These are phyloP conservation scores for Felis catus DNA, from an alignment of 2,113 vertebrate genomes.

Conservation along the genomic window F.catus_Fca126_mat1.0 CM031419.1:106609501-106610000, in stretches of 20 bases:
- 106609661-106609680: not conserved
- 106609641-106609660: conserved; percentile 3
- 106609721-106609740: not conserved
- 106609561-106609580: not conserved
- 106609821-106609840: not conserved
- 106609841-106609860: conserved; percentile 59
- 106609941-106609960: conserved; percentile 43
- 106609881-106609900: conserved; percentile 71
- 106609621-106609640: not conserved
- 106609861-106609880: conserved; percentile 69
- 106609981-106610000: conserved; percentile 25
- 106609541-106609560: conserved; percentile 48
- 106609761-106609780: conserved; percentile 11
- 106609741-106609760: not conserved
- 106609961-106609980: conserved; percentile 17
- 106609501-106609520: not conserved
- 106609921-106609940: conserved; percentile 48
- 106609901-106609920: conserved; percentile 66
- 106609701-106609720: not conserved
- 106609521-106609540: conserved; percentile 19
- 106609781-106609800: not conserved
- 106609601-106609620: not conserved
- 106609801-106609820: conserved; percentile 27
- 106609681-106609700: not conserved
- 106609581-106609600: not conserved